A percentile compares a stretch with the other conserved stretches of the same genome.
These are phyloP conservation scores for Nannobrachium achirus DNA, from an alignment of 2,113 vertebrate species.

Conservation along the genomic window DNA sequence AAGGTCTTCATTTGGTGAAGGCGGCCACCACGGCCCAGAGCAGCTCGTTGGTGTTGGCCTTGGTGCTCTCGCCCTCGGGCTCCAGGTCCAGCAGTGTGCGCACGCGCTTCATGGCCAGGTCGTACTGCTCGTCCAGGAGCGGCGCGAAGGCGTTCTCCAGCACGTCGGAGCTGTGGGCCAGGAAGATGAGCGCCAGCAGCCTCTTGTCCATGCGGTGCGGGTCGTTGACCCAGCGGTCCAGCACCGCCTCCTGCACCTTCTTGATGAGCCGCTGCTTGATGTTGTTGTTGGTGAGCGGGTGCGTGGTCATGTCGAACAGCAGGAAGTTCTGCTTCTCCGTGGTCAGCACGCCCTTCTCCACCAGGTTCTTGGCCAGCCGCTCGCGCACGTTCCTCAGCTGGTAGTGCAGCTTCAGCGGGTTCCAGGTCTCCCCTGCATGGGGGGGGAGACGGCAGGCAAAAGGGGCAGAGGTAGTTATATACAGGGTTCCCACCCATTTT, in stretches of 20 bases:
- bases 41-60: slow-evolving; percentile 88
- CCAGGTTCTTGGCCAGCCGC: slow-evolving; percentile 93
- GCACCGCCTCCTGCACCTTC: slow-evolving; percentile 92
- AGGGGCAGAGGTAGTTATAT: not conserved
- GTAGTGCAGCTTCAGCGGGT: slow-evolving; percentile 96
- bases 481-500: no score
- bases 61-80: slow-evolving; percentile 92
- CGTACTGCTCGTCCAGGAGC: slow-evolving; percentile 94
- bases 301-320: slow-evolving; percentile 97
- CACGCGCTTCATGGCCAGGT: slow-evolving; percentile 95
- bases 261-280: slow-evolving; percentile 96
- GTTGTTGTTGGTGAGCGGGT: slow-evolving; percentile 95
- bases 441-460: no score
- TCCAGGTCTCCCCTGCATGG: slow-evolving; percentile 97
- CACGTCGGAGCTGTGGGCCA: slow-evolving; percentile 93
- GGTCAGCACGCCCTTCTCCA: slow-evolving; percentile 95
- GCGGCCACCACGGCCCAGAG: slow-evolving; percentile 95
- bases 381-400: slow-evolving; percentile 94
- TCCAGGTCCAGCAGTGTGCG: slow-evolving; percentile 93
- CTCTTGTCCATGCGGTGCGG: slow-evolving; percentile 96
- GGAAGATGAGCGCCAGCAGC: slow-evolving; percentile 90
- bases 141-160: slow-evolving; percentile 96
- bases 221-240: slow-evolving; percentile 96
- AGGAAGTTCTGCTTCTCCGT: slow-evolving; percentile 99
- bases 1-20: slow-evolving; percentile 88